Evolutionary conservation across 2,888 invertebrate genomes (phyloP), one percentile per base, ranked within the genome.

Genomic region (Anodontia alba): DNA sequence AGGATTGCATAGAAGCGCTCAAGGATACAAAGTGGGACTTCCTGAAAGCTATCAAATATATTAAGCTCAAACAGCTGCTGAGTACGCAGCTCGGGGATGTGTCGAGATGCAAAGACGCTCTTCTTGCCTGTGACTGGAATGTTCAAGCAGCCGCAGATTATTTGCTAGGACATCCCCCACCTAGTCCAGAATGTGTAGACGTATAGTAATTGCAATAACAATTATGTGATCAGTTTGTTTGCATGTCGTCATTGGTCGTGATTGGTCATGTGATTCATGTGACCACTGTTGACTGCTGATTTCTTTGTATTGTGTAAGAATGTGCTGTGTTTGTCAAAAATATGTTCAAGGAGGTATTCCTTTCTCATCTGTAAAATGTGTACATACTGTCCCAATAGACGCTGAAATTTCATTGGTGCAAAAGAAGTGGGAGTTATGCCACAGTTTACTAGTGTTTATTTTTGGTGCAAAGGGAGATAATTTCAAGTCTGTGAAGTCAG

Each of bases 11-110:
- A 5, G 96, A 96, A 83, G 97, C 97, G 0, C 94, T 98, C 57
- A 97, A 98, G 92, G 96, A 97, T 81, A 97, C 97, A 74, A 96
- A 97, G 83, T 98, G 98, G 98, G 97, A 98, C 92, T 97, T 98
- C 0, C 97, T 98, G 92, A 96, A 96, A 72, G 98, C 98, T 20
- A 98, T 98, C 86, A 98, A 98, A 93, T 95, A 97, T 83, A 95
- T 97, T 31, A 96, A 96, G 72, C 95, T 97, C 57, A 96, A 96
- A 92, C 95, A 95, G 86, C 88, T 95, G 36, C 91, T 95, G 31
- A 93, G 92, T 49, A 87, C 91, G 17, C 91, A 94, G 66, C 87
- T 94, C 26, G 94, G 93, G 8, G 92, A 93, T 77, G 90, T 92
- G 15, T 91, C 92, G 67, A 87, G 87, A n/a, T 94, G 94, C 82